Evolutionary conservation across 2,113 vertebrate genomes (phyloP).

Genomic region (Furnarius figulus): DNA sequence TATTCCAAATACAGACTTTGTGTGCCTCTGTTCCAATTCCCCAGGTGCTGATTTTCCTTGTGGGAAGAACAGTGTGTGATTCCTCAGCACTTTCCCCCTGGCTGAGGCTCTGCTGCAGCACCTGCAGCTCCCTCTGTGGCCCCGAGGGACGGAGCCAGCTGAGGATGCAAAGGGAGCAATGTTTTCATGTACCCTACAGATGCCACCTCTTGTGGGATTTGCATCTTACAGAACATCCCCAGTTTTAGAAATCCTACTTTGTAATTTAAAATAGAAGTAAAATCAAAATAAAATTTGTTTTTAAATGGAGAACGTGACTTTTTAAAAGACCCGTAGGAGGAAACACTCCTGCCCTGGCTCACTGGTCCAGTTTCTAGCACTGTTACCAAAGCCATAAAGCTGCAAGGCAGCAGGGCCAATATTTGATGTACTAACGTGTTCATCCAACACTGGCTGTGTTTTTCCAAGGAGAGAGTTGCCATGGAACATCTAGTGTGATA

Average conservation of each 20-base stretch:
- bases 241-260: neutral
- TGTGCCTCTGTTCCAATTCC: neutral
- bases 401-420: constrained; percentile 9
- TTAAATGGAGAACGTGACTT: neutral
- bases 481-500: neutral
- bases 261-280: neutral
- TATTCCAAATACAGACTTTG: neutral
- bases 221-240: neutral
- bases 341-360: neutral
- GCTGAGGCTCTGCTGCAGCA: neutral
- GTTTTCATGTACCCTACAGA: neutral
- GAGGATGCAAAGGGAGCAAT: neutral
- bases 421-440: constrained; percentile 14
- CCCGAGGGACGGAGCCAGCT: neutral
- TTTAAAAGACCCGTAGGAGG: neutral
- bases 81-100: neutral
- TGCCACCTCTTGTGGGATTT: neutral
- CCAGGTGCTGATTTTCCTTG: neutral
- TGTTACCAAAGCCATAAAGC: neutral
- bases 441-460: neutral
- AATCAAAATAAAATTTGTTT: neutral
- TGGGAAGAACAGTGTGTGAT: neutral
- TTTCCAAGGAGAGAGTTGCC: neutral
- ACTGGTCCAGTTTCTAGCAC: neutral
- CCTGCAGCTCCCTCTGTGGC: neutral